Evolutionary conservation across 2,113 vertebrate species (phyloP).

Genomic region (Lophochroa leadbeateri): DNA sequence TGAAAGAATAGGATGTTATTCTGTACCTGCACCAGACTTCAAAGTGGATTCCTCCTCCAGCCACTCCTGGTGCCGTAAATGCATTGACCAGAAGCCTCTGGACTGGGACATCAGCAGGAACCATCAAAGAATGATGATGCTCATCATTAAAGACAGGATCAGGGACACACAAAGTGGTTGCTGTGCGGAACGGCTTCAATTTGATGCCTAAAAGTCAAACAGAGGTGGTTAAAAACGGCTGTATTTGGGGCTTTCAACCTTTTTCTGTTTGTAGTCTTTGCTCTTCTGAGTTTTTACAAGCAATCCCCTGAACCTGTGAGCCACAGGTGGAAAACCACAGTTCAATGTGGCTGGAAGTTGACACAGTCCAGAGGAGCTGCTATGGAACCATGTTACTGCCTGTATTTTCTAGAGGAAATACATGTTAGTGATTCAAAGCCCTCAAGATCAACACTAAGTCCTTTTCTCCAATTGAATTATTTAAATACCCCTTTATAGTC

Average conservation of each 20-base stretch:
- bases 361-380: neutral
- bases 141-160: constrained; percentile 87
- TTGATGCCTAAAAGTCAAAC: constrained; percentile 73
- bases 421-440: neutral
- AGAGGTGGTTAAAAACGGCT: neutral
- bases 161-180: constrained; percentile 88
- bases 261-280: neutral
- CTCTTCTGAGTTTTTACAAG: neutral
- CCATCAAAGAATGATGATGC: constrained; percentile 84
- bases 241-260: neutral
- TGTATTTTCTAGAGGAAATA: neutral
- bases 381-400: neutral
- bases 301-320: neutral
- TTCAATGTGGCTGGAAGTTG: neutral
- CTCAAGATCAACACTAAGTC: neutral
- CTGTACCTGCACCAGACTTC: constrained; percentile 97
- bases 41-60: constrained; percentile 88
- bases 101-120: constrained; percentile 85
- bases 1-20: neutral
- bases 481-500: neutral
- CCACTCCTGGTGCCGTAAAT: constrained; percentile 74
- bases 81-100: constrained; percentile 87
- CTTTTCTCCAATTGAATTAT: neutral
- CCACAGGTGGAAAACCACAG: neutral
- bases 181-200: constrained; percentile 84